phyloP scores from a whole-genome alignment of 2,113 vertebrate species.

The Isurus oxyrinchus region DNA sequence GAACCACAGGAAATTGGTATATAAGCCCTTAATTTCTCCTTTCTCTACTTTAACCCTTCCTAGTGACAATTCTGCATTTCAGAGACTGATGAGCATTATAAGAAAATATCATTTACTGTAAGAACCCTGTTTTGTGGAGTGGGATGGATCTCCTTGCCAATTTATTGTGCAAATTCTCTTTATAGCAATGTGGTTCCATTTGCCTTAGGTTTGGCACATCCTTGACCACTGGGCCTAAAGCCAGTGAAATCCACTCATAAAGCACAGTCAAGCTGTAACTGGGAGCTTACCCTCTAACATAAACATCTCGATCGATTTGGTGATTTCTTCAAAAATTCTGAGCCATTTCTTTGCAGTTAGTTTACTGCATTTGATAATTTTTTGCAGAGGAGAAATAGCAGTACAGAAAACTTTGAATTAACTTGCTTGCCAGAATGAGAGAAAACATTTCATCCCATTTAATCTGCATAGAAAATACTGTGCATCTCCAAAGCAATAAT shows the following conservation, averaged over 20 bases:
- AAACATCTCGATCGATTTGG: background rate
- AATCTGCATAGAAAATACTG: background rate
- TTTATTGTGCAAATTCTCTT: background rate
- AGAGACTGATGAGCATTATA: background rate
- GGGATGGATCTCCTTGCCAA: background rate
- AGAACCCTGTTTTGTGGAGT: background rate
- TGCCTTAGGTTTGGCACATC: background rate
- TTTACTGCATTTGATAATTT: background rate
- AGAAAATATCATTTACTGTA: background rate
- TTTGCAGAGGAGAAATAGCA: background rate
- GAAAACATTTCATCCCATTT: background rate
- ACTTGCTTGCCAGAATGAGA: background rate
- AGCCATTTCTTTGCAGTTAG: background rate
- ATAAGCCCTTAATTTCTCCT: background rate
- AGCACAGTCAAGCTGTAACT: background rate
- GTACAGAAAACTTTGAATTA: background rate
- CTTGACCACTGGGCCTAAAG: background rate
- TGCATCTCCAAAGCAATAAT: background rate
- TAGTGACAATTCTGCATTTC: background rate
- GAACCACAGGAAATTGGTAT: background rate
- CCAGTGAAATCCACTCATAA: background rate
- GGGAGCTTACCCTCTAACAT: too few species aligned
- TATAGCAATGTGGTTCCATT: background rate
- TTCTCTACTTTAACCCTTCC: background rate
- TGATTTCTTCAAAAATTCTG: background rate